phyloP scores from a whole-genome alignment of 1,140 invertebrate species.

The Zaprionus africanus region DNA sequence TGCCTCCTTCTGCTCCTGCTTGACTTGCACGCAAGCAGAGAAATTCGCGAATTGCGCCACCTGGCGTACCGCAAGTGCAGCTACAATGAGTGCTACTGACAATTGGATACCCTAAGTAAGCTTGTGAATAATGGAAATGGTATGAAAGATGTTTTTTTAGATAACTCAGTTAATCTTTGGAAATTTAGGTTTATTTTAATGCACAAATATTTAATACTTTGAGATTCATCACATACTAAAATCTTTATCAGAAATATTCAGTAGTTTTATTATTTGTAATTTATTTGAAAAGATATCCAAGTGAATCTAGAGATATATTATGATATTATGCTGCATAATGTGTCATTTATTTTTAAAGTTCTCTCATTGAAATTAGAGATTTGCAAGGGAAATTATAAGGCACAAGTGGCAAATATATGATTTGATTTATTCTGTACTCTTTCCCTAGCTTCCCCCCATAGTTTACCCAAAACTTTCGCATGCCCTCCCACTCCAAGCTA shows the following conservation, averaged over 20 bases:
- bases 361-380: neutral
- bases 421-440: no score
- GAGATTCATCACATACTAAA: no score
- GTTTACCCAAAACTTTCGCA: neutral
- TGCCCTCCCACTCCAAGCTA: neutral
- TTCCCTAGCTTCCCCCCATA: neutral
- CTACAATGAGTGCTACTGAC: neutral
- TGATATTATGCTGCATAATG: no score
- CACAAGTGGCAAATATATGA: neutral
- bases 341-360: no score
- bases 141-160: neutral
- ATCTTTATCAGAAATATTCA: no score
- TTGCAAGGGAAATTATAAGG: neutral
- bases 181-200: no score
- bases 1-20: neutral
- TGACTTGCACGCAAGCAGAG: slow-evolving; percentile 45
- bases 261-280: no score
- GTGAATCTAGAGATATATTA: no score
- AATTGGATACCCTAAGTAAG: slow-evolving; percentile 10
- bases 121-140: neutral
- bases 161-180: no score
- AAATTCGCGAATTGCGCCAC: slow-evolving; percentile 29
- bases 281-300: no score
- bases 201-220: no score
- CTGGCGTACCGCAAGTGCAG: slow-evolving; percentile 35